Conservation (phyloP, 2,113 vertebrate species). For the Prolemur simus region DNA sequence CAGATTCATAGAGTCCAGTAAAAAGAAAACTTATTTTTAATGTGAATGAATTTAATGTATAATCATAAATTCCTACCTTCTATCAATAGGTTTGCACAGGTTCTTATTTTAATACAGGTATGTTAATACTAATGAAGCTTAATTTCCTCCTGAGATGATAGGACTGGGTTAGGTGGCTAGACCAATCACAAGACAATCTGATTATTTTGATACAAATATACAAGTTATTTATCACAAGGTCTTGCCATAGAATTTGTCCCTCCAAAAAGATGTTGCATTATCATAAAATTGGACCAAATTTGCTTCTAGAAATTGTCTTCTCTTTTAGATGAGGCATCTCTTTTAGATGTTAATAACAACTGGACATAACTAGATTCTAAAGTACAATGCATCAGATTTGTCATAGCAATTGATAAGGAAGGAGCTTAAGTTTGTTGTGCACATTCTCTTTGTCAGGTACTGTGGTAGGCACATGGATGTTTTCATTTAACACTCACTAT, state of each 20-base stretch:
- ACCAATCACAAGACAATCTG: not conserved
- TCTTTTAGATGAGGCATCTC: not conserved
- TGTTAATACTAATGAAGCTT: slow-evolving; percentile 3
- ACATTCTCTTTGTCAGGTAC: not conserved
- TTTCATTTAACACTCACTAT: not conserved
- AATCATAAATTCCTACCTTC: not conserved
- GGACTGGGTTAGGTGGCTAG: not conserved
- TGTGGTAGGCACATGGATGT: not conserved
- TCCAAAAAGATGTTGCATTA: not conserved
- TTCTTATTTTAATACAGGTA: slow-evolving; percentile 25
- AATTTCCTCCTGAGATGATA: not conserved
- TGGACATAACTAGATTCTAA: not conserved
- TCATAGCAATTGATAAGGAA: not conserved
- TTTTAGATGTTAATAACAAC: slow-evolving; percentile 13
- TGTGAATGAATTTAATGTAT: not conserved
- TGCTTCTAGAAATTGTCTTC: not conserved
- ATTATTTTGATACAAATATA: not conserved
- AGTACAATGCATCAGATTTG: not conserved
- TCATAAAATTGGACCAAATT: slow-evolving; percentile 38
- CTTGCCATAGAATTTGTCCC: not conserved
- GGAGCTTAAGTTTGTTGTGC: not conserved
- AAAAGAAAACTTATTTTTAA: not conserved
- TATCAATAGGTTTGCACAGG: not conserved
- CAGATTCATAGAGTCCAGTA: not conserved
- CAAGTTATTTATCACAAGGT: not conserved